Evolutionary conservation across 2,797 vertebrate species (phyloP), one percentile per base, ranked within the genome.

Genomic region (Thripadectes ignobilis): DNA sequence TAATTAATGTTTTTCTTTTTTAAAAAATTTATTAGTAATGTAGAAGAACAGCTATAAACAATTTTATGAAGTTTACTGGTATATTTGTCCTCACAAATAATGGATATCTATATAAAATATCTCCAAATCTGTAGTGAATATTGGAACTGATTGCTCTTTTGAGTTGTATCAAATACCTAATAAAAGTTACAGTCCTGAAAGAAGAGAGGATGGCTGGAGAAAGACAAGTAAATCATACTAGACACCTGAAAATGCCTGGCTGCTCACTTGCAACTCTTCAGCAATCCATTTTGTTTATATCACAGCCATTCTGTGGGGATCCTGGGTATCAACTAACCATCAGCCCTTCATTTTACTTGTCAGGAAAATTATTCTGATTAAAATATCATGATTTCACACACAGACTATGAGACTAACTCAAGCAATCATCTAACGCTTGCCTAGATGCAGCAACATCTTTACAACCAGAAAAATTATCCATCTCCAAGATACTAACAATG

Each of bases 191-290:
- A 14, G 19, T 14, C 14, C 16, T 63, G 29, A 69, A 86, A 41
- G 34, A 51, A 27, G 3, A 5, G 7, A 36, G 5, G 1, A 1
- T 13, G 4, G 4, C 3, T 17, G 14, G 3, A 5, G 14, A 10
- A 52, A 88, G 18, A 49, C 19, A 77, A 71, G 15, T 5, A 85
- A 63, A 57, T 43, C 15, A 9, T 19, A 30, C 7, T 6, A 63
- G 34, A 49, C 14, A 81, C 7, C 26, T 73, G 6, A 9, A 74
- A 58, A 23, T 12, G 7, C 7, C 51, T n/a, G 32, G 3, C 12
- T 36, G 41, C 29, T 49, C 27, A 15, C 19, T 52, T 46, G 29
- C 29, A 71, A 30, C 10, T 51, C 18, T 48, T 69, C 24, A 91
- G 12, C 32, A 24, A 46, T 27, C 15, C 17, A 4, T 66, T 57